Conservation (phyloP, 2,113 vertebrate species). For the Phyllostomus hastatus region DNA sequence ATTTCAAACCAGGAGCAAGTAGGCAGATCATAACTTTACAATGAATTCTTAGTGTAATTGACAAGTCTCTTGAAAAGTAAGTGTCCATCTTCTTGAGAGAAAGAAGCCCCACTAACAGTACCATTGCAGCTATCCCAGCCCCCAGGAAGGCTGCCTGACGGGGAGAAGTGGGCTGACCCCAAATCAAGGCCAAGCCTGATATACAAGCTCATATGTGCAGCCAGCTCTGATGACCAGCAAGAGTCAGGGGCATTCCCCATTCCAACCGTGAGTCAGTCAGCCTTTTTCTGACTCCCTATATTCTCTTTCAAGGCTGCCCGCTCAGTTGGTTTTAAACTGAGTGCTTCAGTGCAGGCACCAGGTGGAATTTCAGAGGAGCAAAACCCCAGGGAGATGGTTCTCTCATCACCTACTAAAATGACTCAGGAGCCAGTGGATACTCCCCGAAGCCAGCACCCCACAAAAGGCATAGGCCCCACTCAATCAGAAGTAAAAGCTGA, state of each 20-base stretch:
- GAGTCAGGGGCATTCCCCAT: background rate
- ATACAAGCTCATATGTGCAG: background rate
- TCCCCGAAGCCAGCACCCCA: background rate
- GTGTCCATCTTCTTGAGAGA: background rate
- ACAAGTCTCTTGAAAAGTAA: background rate
- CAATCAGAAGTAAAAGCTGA: background rate
- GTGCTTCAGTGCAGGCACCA: background rate
- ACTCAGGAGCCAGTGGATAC: background rate
- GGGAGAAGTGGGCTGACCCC: background rate
- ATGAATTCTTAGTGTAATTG: background rate
- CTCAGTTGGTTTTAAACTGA: background rate
- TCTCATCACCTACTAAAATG: background rate
- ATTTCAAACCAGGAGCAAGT: background rate
- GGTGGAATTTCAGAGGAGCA: background rate
- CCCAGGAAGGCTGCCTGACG: background rate
- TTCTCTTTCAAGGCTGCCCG: background rate
- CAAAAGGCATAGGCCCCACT: background rate
- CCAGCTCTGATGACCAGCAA: background rate
- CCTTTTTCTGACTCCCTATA: background rate
- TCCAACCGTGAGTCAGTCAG: too few species aligned
- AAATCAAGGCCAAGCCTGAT: background rate
- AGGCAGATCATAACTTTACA: background rate
- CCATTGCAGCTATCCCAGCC: background rate
- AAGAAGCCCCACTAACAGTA: background rate
- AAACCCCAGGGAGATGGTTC: background rate